Conservation (phyloP, 2,113 vertebrate genomes). For the Colossoma macropomum region DNA sequence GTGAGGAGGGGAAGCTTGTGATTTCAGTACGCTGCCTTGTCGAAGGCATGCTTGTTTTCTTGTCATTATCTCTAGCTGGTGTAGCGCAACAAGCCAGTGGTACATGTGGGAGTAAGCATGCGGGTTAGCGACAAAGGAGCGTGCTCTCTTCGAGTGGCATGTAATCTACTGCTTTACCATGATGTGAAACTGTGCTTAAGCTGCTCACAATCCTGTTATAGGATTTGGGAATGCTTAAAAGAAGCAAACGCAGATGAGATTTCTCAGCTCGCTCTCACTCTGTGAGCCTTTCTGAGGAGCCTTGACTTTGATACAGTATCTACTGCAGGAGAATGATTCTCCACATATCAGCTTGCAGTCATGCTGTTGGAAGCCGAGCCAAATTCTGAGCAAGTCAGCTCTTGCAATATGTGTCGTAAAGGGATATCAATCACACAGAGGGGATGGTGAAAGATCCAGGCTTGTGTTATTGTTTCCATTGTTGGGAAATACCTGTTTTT, state of each 20-base stretch:
- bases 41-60: slow-evolving; percentile 47
- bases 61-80: slow-evolving; percentile 53
- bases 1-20: slow-evolving; percentile 37
- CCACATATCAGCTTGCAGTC: slow-evolving; percentile 47
- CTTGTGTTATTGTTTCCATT: slow-evolving; percentile 61
- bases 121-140: slow-evolving; percentile 33
- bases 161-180: slow-evolving; percentile 37
- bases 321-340: slow-evolving; percentile 41
- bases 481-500: slow-evolving; percentile 64
- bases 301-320: slow-evolving; percentile 48
- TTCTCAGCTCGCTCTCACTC: slow-evolving; percentile 28
- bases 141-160: slow-evolving; percentile 9
- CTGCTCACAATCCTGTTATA: slow-evolving; percentile 47
- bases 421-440: slow-evolving; percentile 55
- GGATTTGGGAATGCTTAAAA: slow-evolving; percentile 32
- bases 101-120: slow-evolving; percentile 51
- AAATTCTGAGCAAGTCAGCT: slow-evolving; percentile 58
- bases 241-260: slow-evolving; percentile 32
- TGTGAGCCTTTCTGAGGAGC: slow-evolving; percentile 24
- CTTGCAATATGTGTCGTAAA: slow-evolving; percentile 56
- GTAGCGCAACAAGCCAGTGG: slow-evolving; percentile 43
- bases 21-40: slow-evolving; percentile 43
- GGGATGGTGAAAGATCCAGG: slow-evolving; percentile 56
- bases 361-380: slow-evolving; percentile 37
- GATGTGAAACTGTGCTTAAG: slow-evolving; percentile 50